Evolutionary conservation across 2,888 invertebrate genomes (phyloP), one percentile per base, ranked within the genome.

Genomic region (Conistra vaccinii): DNA sequence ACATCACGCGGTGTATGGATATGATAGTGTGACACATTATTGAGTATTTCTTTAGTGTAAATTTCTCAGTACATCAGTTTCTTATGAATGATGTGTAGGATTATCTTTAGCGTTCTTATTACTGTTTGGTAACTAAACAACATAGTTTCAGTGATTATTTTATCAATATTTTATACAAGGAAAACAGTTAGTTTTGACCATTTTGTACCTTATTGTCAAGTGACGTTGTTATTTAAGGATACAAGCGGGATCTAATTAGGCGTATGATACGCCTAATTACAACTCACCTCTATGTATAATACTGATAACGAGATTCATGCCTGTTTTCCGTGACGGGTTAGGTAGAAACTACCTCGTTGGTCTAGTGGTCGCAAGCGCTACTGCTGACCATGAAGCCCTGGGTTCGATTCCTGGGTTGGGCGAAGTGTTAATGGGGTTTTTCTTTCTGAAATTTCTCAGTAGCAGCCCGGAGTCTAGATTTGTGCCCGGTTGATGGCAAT

Each of bases 1-100:
- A 45, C n/a, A 83, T 32, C 80, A 51, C 48, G 35, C 58, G 58
- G 12, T 23, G 45, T 73, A 20, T 68, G 29, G 45, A 66, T 51
- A 26, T 48, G 55, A 80, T 69, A 53, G 65, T 76, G 42, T 60
- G 58, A 48, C 53, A 69, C 42, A 39, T 1, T 32, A 29, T 29
- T 73, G 26, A 79, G 26, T 4, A 55, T 23, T 20, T 17, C 14
- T n/a, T n/a, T n/a, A n/a, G n/a, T n/a, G n/a, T n/a, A n/a, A n/a
- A n/a, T n/a, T n/a, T n/a, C n/a, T n/a, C n/a, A 39, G 4, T 14
- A 12, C 7, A 53, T 20, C 23, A 35, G 9, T 45, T 20, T 32
- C 1, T 14, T 20, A 4, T 35, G 9, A 48, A 39, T 10, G 42
- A 39, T 39, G 2, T 39, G 5, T n/a, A 10, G 0, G 17, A 26